Conservation (phyloP, 2,113 vertebrate species). For the Channa argus region DNA sequence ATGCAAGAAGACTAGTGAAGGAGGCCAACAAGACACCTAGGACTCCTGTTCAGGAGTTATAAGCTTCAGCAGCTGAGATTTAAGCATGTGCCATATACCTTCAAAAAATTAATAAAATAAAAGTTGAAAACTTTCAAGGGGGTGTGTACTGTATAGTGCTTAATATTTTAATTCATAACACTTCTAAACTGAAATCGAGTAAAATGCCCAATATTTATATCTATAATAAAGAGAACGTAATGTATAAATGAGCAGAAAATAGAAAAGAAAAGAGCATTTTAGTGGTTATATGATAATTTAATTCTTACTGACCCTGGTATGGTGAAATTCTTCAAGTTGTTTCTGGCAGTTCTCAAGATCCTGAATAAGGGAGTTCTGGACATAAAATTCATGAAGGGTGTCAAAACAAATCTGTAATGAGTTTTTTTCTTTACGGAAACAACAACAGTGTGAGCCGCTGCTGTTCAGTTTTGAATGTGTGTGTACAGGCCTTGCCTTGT, state of each 20-base stretch:
- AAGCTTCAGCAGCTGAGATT: too few species aligned
- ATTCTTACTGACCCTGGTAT: constrained; percentile 87
- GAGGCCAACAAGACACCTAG: too few species aligned
- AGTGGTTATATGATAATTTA: neutral
- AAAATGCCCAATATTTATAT: too few species aligned
- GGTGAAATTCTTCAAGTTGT: constrained; percentile 94
- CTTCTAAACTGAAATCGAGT: too few species aligned
- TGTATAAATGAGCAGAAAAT: neutral
- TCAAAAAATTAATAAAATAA: too few species aligned
- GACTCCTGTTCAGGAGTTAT: too few species aligned
- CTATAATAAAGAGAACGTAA: too few species aligned
- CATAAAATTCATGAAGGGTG: constrained; percentile 9
- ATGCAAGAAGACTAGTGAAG: too few species aligned
- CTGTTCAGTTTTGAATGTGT: constrained; percentile 16
- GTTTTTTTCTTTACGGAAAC: constrained; percentile 21
- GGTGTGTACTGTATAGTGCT: too few species aligned
- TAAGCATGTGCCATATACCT: too few species aligned
- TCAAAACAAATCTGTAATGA: constrained; percentile 17
- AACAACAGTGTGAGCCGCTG: constrained; percentile 33
- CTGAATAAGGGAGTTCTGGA: constrained; percentile 92
- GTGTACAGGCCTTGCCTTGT: constrained; percentile 83
- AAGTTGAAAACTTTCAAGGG: too few species aligned
- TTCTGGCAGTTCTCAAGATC: constrained; percentile 95
- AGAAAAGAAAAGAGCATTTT: neutral
- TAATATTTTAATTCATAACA: too few species aligned